Base-by-base conservation (phyloP, 2,113 vertebrate genomes). In the Fregetta grallaria region DNA sequence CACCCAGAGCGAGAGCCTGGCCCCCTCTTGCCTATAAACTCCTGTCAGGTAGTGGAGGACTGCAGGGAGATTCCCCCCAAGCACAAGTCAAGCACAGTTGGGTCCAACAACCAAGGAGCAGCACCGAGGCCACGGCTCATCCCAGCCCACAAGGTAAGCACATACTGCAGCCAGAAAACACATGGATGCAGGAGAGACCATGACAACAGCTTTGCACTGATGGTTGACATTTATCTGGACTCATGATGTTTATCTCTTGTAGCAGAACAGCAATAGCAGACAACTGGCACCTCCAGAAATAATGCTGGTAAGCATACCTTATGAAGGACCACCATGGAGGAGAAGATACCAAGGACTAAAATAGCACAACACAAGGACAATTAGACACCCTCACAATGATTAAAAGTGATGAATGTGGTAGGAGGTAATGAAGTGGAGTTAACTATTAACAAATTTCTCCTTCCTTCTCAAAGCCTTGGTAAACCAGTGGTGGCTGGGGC, bases 111-210 rank as follows among this genome's bases (percentile, higher is more conserved):
- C 9, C 34, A 17, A 8, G n/a, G 19, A 84, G 47, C 5, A 50
- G 21, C 55, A 45, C 29, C 2, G 0, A 14, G 26, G 40, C 27
- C 25, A 29, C 1, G 0, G 36, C 36, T 75, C 32, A 76, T 8
- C 22, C 26, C 38, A 40, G 20, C 23, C 83, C n/a, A 29, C 50
- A 23, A 0, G 1, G 12, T 17, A 71, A 75, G 10, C n/a, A 49
- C 23, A 13, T 15, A 32, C 25, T 50, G 34, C 58, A 84, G 36
- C 38, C 56, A 61, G 16, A 88, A 73, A 56, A 59, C 44, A 49
- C 4, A 34, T 9, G 4, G 59, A 68, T 19, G 20, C 42, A 66
- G 18, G 13, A 86, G 4, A 90, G 61, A 75, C 25, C 1, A 0
- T 11, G 16, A 21, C 55, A 81, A 63, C 38, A 77, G n/a, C 52